phyloP scores from a whole-genome alignment of 2,888 invertebrate genomes.

The Nephrotoma flavescens region DNA sequence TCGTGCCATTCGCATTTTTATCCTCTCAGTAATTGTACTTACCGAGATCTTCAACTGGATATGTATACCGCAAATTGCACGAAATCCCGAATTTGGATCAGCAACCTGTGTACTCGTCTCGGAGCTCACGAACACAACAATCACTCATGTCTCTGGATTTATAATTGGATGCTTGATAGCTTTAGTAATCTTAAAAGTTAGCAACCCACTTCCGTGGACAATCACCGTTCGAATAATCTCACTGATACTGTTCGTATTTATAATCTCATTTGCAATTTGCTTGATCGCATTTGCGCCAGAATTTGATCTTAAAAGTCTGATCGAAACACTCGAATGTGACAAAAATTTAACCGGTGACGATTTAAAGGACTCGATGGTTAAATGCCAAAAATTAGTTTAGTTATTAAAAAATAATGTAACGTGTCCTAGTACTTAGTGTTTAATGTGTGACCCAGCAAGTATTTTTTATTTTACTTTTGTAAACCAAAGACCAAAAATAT shows the following conservation, averaged over 20 bases:
- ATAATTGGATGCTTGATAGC: not conserved
- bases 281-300: not conserved
- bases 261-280: not conserved
- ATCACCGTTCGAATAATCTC: not conserved
- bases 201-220: not conserved
- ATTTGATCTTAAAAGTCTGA: not conserved
- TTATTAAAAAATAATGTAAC: too few species aligned
- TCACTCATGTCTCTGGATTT: not conserved
- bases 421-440: too few species aligned
- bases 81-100: not conserved
- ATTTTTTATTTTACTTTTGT: too few species aligned
- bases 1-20: not conserved
- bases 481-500: not conserved
- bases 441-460: too few species aligned
- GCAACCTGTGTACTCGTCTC: not conserved
- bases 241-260: not conserved
- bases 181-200: not conserved
- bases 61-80: not conserved
- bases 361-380: too few species aligned
- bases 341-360: not conserved
- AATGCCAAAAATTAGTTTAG: too few species aligned
- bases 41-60: not conserved
- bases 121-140: not conserved
- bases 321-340: not conserved
- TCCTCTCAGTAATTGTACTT: not conserved